These are phyloP conservation scores for Podilymbus podiceps DNA, from an alignment of 2,113 vertebrate species.

Conservation along the genomic window DNA sequence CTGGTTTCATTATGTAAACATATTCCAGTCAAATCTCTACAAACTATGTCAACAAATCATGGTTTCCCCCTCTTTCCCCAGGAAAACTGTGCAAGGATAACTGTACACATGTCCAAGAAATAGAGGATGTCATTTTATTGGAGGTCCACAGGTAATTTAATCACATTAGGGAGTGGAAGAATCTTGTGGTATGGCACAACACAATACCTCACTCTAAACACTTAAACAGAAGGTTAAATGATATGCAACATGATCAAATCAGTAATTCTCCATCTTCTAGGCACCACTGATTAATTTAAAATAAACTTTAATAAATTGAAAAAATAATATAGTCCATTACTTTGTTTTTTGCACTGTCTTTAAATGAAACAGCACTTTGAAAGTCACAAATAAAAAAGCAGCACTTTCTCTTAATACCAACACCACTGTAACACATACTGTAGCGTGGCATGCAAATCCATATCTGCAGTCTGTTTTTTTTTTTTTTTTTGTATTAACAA, in stretches of 20 bases:
- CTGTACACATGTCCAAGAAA: constrained; percentile 31
- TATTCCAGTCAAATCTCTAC: neutral
- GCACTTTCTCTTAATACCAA: constrained; percentile 72
- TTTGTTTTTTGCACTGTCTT: constrained; percentile 61
- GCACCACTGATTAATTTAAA: constrained; percentile 57
- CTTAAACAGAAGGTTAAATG: constrained; percentile 72
- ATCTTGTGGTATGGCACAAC: constrained; percentile 71
- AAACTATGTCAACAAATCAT: neutral
- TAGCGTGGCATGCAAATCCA: constrained; percentile 73
- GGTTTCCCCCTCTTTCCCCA: neutral
- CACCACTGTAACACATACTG: constrained; percentile 68
- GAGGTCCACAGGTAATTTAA: constrained; percentile 82
- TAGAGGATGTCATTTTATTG: constrained; percentile 83
- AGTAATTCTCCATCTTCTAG: constrained; percentile 66
- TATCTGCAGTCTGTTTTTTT: constrained; percentile 37
- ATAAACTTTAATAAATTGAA: constrained; percentile 58
- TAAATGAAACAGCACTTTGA: constrained; percentile 68
- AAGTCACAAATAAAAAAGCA: constrained; percentile 72
- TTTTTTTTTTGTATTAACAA: constrained; percentile 60
- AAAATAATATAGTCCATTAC: constrained; percentile 59
- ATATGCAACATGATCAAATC: constrained; percentile 72
- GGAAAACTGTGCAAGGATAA: constrained; percentile 55
- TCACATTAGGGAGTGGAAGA: constrained; percentile 74
- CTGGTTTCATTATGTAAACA: neutral
- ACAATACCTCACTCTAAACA: constrained; percentile 74